phyloP scores from a whole-genome alignment of 1,140 invertebrate species.

The Orussus abietinus region DNA sequence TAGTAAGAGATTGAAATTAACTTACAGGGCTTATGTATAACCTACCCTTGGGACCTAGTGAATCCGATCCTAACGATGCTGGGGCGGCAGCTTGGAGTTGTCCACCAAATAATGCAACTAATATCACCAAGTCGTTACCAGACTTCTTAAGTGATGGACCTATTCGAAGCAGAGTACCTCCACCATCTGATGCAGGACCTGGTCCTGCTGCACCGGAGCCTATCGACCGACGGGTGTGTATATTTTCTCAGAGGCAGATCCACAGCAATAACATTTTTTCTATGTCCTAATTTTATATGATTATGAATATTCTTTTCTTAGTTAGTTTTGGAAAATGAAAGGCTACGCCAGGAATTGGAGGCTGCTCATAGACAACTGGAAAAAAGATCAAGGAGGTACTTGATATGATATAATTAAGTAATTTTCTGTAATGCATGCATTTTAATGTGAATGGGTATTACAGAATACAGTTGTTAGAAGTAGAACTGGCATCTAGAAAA shows the following conservation, averaged over 20 bases:
- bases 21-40: too few species aligned
- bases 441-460: constrained; percentile 20
- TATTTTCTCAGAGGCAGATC: constrained; percentile 12
- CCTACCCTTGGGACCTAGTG: too few species aligned
- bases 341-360: constrained; percentile 57
- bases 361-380: constrained; percentile 51
- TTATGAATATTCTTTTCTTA: constrained; percentile 28
- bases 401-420: constrained; percentile 2
- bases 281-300: constrained; percentile 11
- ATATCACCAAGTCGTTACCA: constrained; percentile 62
- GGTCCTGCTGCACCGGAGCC: constrained; percentile 39
- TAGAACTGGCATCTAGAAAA: constrained; percentile 53
- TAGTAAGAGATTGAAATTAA: too few species aligned
- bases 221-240: constrained; percentile 37
- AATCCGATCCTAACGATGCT: constrained; percentile 22
- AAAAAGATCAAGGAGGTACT: constrained; percentile 53
- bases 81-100: constrained; percentile 14
- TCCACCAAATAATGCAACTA: constrained; percentile 30
- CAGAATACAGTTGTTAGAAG: constrained; percentile 53
- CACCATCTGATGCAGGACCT: constrained; percentile 51
- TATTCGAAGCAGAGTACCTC: constrained; percentile 53
- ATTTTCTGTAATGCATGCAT: background rate
- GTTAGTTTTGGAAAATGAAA: constrained; percentile 57
- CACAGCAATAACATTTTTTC: background rate
- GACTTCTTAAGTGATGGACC: constrained; percentile 72